Evolutionary conservation across 2,888 invertebrate genomes (phyloP).

Genomic region (Oscheius sp.): DNA sequence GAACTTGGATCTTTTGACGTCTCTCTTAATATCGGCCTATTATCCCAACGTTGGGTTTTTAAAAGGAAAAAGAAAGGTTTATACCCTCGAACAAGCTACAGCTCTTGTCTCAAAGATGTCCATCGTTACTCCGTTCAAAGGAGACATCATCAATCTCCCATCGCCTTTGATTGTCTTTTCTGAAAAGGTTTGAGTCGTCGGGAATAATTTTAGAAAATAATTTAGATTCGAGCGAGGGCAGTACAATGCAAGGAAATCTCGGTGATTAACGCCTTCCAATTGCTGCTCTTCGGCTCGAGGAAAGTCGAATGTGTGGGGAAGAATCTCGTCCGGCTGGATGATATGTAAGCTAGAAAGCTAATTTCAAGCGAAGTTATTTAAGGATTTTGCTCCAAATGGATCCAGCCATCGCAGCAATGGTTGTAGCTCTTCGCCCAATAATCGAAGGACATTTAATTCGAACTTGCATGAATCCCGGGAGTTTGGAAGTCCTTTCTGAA

Average conservation of each 20-base stretch:
- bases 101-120: slow-evolving; percentile 96
- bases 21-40: slow-evolving; percentile 76
- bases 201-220: neutral
- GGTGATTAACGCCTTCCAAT: slow-evolving; percentile 91
- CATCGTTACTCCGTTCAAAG: slow-evolving; percentile 82
- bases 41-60: slow-evolving; percentile 96
- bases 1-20: slow-evolving; percentile 79
- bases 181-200: slow-evolving; percentile 81
- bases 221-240: slow-evolving; percentile 85
- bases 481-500: slow-evolving; percentile 5
- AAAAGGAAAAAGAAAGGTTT: slow-evolving; percentile 82
- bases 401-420: slow-evolving; percentile 80
- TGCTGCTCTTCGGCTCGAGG: slow-evolving; percentile 89
- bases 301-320: slow-evolving; percentile 82
- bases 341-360: slow-evolving; percentile 76
- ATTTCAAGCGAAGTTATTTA: slow-evolving; percentile 34
- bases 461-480: slow-evolving; percentile 45
- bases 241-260: slow-evolving; percentile 95
- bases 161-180: slow-evolving; percentile 97
- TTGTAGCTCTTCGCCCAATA: slow-evolving; percentile 87
- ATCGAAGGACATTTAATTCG: slow-evolving; percentile 79
- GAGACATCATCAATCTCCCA: slow-evolving; percentile 77
- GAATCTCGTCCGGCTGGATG: slow-evolving; percentile 82
- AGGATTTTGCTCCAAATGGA: slow-evolving; percentile 87
- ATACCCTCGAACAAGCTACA: slow-evolving; percentile 92